A percentile compares a stretch with the other conserved stretches of the same genome.
These are phyloP conservation scores for Tauraco hartlaubi DNA, from an alignment of 2,797 vertebrate species.

Conservation along the genomic window DNA sequence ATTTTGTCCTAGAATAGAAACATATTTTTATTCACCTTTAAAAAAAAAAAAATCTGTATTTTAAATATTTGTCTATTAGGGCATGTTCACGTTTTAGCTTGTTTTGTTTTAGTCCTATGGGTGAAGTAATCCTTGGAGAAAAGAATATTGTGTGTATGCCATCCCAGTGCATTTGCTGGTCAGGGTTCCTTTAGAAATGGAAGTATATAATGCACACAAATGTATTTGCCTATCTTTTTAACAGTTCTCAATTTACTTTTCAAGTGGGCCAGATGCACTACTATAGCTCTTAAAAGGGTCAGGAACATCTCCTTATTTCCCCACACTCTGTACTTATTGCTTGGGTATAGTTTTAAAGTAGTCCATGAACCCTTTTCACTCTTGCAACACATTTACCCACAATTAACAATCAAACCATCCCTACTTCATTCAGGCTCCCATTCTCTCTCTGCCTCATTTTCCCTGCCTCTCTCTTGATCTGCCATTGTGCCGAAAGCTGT, in stretches of 20 bases:
- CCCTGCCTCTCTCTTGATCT: conserved; percentile 90
- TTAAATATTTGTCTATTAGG: conserved; percentile 80
- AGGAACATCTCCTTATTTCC: conserved; percentile 78
- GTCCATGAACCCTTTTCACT: conserved; percentile 91
- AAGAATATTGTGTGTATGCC: conserved; percentile 31
- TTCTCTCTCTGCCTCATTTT: conserved; percentile 87
- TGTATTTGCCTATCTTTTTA: conserved; percentile 78
- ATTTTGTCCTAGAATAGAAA: conserved; percentile 74
- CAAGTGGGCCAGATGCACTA: conserved; percentile 82
- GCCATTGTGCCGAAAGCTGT: conserved; percentile 92
- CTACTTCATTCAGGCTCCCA: conserved; percentile 84
- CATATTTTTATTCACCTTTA: conserved; percentile 55
- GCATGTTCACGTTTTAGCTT: conserved; percentile 53
- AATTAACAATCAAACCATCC: conserved; percentile 95
- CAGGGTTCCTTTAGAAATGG: conserved; percentile 63
- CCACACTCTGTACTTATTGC: conserved; percentile 79
- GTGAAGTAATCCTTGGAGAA: conserved; percentile 58
- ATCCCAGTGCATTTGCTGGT: conserved; percentile 41
- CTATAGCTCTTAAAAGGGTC: conserved; percentile 80
- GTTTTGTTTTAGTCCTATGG: conserved; percentile 62
- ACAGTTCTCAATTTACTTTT: conserved; percentile 82
- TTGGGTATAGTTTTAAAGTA: conserved; percentile 88
- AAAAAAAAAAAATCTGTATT: conserved; percentile 72
- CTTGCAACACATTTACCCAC: conserved; percentile 92
- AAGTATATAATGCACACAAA: conserved; percentile 74